These are phyloP conservation scores for Phoeniculus purpureus DNA, from an alignment of 2,797 vertebrate species.

Conservation along the genomic window DNA sequence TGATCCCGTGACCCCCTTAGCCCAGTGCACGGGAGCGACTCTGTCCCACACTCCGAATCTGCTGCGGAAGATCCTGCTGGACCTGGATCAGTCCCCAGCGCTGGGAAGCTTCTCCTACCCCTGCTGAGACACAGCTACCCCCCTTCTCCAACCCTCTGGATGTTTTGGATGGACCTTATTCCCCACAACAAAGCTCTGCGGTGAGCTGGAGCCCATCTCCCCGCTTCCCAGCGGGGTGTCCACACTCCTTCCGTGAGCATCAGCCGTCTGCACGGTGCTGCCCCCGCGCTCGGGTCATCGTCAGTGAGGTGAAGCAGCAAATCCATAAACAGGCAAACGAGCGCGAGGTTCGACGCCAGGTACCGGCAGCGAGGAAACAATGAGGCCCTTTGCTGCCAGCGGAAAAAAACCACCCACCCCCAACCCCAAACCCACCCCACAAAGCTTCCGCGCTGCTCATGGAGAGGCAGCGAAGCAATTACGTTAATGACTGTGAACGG, in stretches of 20 bases:
- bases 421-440: not conserved
- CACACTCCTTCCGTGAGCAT: not conserved
- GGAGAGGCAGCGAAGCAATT: slow-evolving; percentile 68
- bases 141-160: not conserved
- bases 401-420: not conserved
- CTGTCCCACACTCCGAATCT: rapidly evolving
- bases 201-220: not conserved
- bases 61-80: not conserved
- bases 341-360: not conserved
- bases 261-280: not conserved
- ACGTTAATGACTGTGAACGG: slow-evolving; percentile 65
- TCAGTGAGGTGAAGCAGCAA: not conserved
- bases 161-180: rapidly evolving
- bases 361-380: slow-evolving; percentile 43
- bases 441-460: slow-evolving; percentile 25
- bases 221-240: not conserved
- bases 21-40: too few relatives aligned
- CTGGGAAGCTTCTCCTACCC: not conserved
- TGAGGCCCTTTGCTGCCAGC: slow-evolving; percentile 49
- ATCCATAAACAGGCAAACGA: not conserved
- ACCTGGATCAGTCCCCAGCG: rapidly evolving
- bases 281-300: not conserved
- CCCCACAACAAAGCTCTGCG: not conserved
- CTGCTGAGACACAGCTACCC: rapidly evolving
- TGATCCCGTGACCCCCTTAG: too few relatives aligned